Percentiles rank a stretch among this genome's conserved stretches.
Conservation (phyloP, 2,797 vertebrate genomes). For the Tachyglossus aculeatus region DNA sequence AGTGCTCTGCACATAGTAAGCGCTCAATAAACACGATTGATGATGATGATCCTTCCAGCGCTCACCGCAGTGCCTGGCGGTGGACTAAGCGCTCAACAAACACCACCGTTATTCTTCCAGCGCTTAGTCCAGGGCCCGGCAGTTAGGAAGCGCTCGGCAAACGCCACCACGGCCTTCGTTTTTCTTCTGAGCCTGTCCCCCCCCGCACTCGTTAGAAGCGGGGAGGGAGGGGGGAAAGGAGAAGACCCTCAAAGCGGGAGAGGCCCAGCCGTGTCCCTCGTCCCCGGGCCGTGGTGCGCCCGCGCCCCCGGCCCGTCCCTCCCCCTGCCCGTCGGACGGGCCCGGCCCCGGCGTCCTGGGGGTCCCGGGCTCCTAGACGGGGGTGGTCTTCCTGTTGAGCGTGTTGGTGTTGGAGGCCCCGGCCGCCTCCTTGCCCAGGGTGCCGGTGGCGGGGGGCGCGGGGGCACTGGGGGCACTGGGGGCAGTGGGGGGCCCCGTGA, state of each 20-base stretch:
- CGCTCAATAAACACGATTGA: no score
- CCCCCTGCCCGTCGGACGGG: not conserved
- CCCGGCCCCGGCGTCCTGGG: not conserved
- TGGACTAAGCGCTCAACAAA: no score
- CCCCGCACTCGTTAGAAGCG: no score
- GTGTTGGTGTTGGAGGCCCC: constrained; percentile 89
- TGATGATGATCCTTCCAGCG: no score
- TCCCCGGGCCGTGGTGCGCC: constrained; percentile 38
- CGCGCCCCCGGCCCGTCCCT: constrained; percentile 28
- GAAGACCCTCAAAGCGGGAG: no score
- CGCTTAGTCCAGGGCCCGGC: no score
- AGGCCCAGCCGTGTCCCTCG: constrained; percentile 9
- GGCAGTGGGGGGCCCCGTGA: constrained; percentile 76
- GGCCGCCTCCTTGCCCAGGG: constrained; percentile 82
- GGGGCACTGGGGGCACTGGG: constrained; percentile 61
- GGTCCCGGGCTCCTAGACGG: constrained; percentile 75
- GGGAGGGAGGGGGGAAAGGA: not conserved
- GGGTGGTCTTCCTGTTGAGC: constrained; percentile 90
- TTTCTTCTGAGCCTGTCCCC: no score
- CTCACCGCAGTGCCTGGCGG: no score
- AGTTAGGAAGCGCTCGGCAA: no score
- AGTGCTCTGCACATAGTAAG: no score
- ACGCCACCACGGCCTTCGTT: no score
- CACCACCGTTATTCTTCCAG: no score
- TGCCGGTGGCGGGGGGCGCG: constrained; percentile 71